These are phyloP conservation scores for Brachyptera putata DNA, from an alignment of 2,888 invertebrate genomes.

Conservation along the genomic window DNA sequence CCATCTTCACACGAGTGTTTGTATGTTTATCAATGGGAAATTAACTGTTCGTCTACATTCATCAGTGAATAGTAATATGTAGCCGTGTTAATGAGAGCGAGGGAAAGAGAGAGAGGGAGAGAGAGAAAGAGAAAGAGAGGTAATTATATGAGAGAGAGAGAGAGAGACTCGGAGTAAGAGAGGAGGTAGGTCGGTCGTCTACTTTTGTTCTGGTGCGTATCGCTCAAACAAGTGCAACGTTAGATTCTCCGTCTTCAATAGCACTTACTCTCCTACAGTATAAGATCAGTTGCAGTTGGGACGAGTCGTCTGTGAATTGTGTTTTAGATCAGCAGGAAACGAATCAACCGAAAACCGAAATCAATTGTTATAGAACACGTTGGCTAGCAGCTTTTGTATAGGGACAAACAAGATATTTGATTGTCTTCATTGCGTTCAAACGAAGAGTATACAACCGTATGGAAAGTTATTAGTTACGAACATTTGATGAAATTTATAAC, in stretches of 20 bases:
- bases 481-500: too few relatives aligned
- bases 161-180: not conserved
- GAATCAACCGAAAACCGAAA: too few relatives aligned
- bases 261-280: not conserved
- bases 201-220: constrained; percentile 12
- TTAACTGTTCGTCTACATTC: constrained; percentile 9
- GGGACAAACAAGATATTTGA: too few relatives aligned
- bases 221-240: constrained; percentile 13
- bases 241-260: not conserved
- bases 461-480: too few relatives aligned
- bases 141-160: not conserved
- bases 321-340: too few relatives aligned
- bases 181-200: not conserved
- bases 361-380: too few relatives aligned
- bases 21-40: constrained; percentile 15
- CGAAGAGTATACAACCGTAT: too few relatives aligned
- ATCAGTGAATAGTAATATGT: constrained; percentile 17
- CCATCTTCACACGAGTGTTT: constrained; percentile 17
- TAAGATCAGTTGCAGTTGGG: not conserved
- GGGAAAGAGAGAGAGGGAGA: constrained; percentile 11
- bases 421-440: too few relatives aligned
- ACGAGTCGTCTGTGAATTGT: too few relatives aligned
- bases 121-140: not conserved
- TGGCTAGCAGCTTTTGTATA: too few relatives aligned
- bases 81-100: constrained; percentile 19